Evolutionary conservation across 1,140 invertebrate species (phyloP).

Genomic region (Drosophila bifasciata): DNA sequence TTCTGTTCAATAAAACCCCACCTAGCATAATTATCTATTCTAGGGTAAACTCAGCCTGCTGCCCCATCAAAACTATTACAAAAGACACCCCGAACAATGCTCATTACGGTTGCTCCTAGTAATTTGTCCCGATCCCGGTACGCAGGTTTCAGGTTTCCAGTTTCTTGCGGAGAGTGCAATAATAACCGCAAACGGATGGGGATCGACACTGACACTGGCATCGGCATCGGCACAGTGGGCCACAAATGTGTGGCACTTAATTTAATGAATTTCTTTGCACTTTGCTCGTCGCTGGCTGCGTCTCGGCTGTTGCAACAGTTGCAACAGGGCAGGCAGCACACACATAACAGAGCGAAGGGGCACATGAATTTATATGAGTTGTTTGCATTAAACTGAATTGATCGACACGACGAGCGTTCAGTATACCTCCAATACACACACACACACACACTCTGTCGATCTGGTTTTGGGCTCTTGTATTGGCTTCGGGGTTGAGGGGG

Average conservation of each 20-base stretch:
- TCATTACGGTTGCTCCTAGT: slow-evolving; percentile 38
- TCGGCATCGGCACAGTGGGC: slow-evolving; percentile 66
- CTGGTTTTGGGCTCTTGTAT: background rate
- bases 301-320: slow-evolving; percentile 8
- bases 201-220: no score
- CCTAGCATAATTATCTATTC: slow-evolving; percentile 41
- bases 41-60: background rate
- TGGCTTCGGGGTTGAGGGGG: background rate
- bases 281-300: slow-evolving; percentile 52
- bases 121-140: slow-evolving; percentile 45
- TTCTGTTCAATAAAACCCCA: slow-evolving; percentile 4
- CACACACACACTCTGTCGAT: background rate
- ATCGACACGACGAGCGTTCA: slow-evolving; percentile 73
- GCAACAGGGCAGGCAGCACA: background rate
- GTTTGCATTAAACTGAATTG: slow-evolving; percentile 82
- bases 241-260: slow-evolving; percentile 81
- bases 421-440: no score
- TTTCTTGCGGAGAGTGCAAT: slow-evolving; percentile 47
- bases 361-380: slow-evolving; percentile 82
- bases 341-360: slow-evolving; percentile 25
- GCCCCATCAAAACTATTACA: slow-evolving; percentile 23
- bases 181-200: slow-evolving; percentile 50
- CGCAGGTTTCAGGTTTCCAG: slow-evolving; percentile 30
- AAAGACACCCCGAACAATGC: slow-evolving; percentile 31
- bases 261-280: slow-evolving; percentile 82